Conservation (phyloP, 2,113 vertebrate genomes). For the Hippolais icterina region DNA sequence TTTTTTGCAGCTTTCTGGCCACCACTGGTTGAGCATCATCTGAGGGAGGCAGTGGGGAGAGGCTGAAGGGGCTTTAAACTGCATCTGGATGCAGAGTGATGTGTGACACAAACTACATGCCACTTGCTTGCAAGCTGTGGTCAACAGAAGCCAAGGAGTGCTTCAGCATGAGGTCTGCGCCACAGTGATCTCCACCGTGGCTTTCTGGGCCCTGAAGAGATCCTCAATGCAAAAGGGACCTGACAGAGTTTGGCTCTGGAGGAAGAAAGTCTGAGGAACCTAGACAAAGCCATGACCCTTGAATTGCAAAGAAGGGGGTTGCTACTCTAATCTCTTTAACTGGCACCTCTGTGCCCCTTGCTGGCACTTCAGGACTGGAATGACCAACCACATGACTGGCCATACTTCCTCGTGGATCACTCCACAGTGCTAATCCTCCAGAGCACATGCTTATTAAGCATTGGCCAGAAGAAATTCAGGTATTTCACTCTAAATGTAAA, state of each 20-base stretch:
- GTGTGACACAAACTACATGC: fast-evolving
- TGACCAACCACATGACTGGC: conserved; percentile 37
- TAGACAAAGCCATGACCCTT: not conserved
- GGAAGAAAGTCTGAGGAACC: not conserved
- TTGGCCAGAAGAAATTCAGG: not conserved
- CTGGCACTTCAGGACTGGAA: not conserved
- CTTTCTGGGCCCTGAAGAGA: not conserved
- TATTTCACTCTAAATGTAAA: not conserved
- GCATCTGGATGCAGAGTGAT: not conserved
- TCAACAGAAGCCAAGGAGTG: not conserved
- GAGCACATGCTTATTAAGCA: not conserved
- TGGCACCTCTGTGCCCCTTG: not conserved
- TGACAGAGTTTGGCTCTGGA: fast-evolving
- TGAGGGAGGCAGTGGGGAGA: not conserved
- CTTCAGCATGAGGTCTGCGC: not conserved
- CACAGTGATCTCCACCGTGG: fast-evolving
- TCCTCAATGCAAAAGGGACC: not conserved
- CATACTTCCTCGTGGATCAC: not conserved
- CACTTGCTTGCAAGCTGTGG: not conserved
- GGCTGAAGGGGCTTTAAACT: not conserved
- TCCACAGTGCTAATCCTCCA: conserved; percentile 8
- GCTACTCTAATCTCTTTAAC: not conserved
- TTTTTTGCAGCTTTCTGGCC: not conserved
- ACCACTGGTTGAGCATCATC: not conserved
- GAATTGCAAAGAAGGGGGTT: not conserved